phyloP scores from a whole-genome alignment of 2,113 vertebrate genomes.

The Gadus chalcogrammus region DNA sequence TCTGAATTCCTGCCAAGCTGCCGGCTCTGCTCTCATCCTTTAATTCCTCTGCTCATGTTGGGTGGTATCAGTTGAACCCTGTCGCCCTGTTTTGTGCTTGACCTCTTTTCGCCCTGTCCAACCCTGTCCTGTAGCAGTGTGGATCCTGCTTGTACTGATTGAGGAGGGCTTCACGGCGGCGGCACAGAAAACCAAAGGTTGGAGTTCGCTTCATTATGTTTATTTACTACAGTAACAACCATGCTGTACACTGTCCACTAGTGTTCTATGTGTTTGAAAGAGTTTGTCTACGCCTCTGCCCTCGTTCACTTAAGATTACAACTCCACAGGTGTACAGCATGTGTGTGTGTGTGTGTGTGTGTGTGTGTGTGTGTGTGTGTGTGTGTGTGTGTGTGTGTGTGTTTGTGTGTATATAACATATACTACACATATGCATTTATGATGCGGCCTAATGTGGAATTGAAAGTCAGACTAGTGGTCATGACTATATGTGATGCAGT shows the following conservation, averaged over 20 bases:
- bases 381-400: too few species aligned
- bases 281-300: not conserved
- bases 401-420: too few species aligned
- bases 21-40: not conserved
- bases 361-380: too few species aligned
- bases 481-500: too few species aligned
- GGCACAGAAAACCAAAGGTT: slow-evolving; percentile 90
- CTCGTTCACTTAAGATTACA: not conserved
- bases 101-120: not conserved
- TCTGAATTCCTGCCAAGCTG: not conserved
- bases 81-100: slow-evolving; percentile 1
- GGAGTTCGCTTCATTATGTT: not conserved
- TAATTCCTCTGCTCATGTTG: not conserved
- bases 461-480: too few species aligned
- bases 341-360: too few species aligned
- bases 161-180: slow-evolving; percentile 83
- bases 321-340: not conserved
- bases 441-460: too few species aligned
- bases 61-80: not conserved
- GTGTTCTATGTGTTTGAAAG: not conserved
- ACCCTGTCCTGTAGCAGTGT: slow-evolving; percentile 69
- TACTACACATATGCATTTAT: too few species aligned
- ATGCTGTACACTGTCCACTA: not conserved
- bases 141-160: slow-evolving; percentile 84
- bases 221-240: not conserved